Evolutionary conservation across 2,113 vertebrate species (phyloP).

Genomic region (Mustelus asterias): DNA sequence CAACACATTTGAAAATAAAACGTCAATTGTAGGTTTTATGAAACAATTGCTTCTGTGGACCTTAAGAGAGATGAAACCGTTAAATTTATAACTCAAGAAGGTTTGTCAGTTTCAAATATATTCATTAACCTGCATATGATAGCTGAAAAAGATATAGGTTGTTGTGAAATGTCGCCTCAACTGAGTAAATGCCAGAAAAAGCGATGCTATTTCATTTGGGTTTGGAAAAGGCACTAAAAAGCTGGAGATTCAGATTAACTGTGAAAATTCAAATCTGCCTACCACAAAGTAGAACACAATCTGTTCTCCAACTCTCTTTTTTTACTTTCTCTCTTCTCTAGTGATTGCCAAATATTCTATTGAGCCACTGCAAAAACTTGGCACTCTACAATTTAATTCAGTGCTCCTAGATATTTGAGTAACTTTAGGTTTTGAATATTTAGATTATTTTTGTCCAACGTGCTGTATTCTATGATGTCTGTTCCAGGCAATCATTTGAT

Average conservation of each 20-base stretch:
- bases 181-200: background rate
- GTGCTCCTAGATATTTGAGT: background rate
- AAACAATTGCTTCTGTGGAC: background rate
- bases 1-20: background rate
- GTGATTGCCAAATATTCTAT: conserved; percentile 1
- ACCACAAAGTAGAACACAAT: conserved; percentile 4
- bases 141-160: background rate
- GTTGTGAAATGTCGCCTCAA: background rate
- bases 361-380: conserved; percentile 6
- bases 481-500: background rate
- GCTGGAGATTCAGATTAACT: conserved; percentile 20
- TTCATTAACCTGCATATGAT: background rate
- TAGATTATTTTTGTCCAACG: background rate
- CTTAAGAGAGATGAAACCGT: background rate
- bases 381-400: background rate
- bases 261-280: conserved; percentile 13
- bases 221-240: conserved; percentile 24
- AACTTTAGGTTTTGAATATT: background rate
- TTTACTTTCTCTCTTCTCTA: conserved; percentile 9
- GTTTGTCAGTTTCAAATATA: background rate
- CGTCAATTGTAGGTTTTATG: background rate
- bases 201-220: background rate
- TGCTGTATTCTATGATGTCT: background rate
- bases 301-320: conserved; percentile 16
- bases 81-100: background rate